These are phyloP conservation scores for Campoplex capitator DNA, from an alignment of 2,888 invertebrate species.

Conservation along the genomic window DNA sequence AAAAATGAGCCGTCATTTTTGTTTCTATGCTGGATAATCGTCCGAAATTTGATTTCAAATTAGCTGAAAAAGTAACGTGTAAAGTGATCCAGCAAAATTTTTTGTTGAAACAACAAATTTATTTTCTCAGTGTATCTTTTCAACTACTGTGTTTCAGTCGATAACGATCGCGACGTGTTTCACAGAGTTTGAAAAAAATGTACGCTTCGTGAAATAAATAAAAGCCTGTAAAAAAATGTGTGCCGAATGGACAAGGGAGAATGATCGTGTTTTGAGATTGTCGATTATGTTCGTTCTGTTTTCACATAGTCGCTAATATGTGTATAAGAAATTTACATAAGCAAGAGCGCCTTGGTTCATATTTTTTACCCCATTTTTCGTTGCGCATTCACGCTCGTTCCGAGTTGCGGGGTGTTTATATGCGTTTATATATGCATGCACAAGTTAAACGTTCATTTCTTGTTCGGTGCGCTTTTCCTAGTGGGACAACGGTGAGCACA, in stretches of 20 bases:
- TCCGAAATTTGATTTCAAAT: too few relatives aligned
- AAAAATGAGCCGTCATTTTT: background rate
- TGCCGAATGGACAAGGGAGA: background rate
- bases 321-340: conserved; percentile 13
- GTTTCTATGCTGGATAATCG: too few relatives aligned
- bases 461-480: conserved; percentile 36
- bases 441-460: conserved; percentile 51
- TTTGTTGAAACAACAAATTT: too few relatives aligned
- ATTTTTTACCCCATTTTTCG: conserved; percentile 16
- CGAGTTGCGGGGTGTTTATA: background rate
- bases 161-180: too few relatives aligned
- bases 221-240: background rate
- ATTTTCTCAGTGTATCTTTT: too few relatives aligned
- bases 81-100: too few relatives aligned
- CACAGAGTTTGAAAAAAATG: too few relatives aligned
- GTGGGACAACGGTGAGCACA: conserved; percentile 38
- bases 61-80: too few relatives aligned
- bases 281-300: background rate
- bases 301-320: background rate
- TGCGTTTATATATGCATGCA: conserved; percentile 18
- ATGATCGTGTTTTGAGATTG: conserved; percentile 3
- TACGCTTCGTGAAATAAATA: too few relatives aligned
- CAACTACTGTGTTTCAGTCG: too few relatives aligned
- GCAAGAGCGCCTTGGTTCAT: conserved; percentile 8
- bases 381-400: conserved; percentile 22